phyloP scores from a whole-genome alignment of 1,140 invertebrate genomes.

The Galleria mellonella region DNA sequence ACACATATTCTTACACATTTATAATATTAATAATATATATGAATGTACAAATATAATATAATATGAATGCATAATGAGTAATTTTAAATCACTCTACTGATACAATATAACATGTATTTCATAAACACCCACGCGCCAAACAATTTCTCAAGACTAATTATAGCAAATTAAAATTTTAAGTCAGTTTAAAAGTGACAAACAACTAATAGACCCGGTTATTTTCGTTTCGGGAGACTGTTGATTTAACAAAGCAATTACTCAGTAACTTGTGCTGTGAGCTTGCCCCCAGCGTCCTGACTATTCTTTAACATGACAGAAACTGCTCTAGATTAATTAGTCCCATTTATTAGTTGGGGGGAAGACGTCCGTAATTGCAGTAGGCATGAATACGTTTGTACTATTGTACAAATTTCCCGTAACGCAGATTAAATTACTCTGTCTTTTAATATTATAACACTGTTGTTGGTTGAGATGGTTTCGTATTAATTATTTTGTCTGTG shows the following conservation, averaged over 20 bases:
- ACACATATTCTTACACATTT: too few relatives aligned
- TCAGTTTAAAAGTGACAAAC: constrained; percentile 17
- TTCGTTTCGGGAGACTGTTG: constrained; percentile 27
- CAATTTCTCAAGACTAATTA: constrained; percentile 6
- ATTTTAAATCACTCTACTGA: too few relatives aligned
- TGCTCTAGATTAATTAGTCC: constrained; percentile 62
- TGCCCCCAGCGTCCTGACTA: constrained; percentile 27
- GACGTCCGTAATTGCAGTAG: constrained; percentile 35
- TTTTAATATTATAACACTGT: neutral
- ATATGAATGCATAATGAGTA: too few relatives aligned
- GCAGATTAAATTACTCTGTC: neutral
- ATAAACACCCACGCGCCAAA: constrained; percentile 1
- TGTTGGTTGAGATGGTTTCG: neutral
- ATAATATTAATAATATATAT: too few relatives aligned
- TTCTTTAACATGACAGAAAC: constrained; percentile 67
- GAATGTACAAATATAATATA: too few relatives aligned
- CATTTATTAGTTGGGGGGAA: constrained; percentile 58
- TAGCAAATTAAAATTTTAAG: constrained; percentile 11
- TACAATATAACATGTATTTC: too few relatives aligned
- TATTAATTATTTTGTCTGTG: neutral
- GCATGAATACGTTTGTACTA: constrained; percentile 3
- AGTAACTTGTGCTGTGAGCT: constrained; percentile 30
- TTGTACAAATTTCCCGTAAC: neutral
- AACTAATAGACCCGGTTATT: constrained; percentile 15
- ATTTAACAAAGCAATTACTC: constrained; percentile 64